Evolutionary conservation across 2,888 invertebrate genomes (phyloP).

Genomic region (Platycnemis pennipes): DNA sequence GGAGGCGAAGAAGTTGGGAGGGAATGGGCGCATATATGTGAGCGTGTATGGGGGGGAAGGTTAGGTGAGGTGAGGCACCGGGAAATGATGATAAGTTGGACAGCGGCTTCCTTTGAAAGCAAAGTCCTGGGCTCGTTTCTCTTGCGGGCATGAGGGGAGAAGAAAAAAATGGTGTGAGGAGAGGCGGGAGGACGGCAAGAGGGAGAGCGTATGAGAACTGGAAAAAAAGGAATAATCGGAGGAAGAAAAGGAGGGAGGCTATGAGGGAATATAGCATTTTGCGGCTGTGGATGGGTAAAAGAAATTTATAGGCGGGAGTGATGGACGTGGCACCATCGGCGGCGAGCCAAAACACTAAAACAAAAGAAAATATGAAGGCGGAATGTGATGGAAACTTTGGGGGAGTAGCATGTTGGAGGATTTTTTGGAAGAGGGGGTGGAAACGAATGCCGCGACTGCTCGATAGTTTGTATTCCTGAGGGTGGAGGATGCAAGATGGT

Average conservation of each 20-base stretch:
- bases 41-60: background rate
- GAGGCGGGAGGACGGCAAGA: background rate
- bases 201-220: slow-evolving; percentile 27
- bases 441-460: slow-evolving; percentile 31
- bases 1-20: background rate
- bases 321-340: slow-evolving; percentile 50
- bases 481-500: background rate
- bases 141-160: background rate
- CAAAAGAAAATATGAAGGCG: slow-evolving; percentile 66
- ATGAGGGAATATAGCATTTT: slow-evolving; percentile 42
- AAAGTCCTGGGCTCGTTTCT: slow-evolving; percentile 54
- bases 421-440: background rate
- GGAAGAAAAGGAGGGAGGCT: background rate
- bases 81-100: slow-evolving; percentile 66
- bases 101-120: slow-evolving; percentile 54
- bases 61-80: slow-evolving; percentile 21
- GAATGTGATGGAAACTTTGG: slow-evolving; percentile 42
- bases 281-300: slow-evolving; percentile 37
- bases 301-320: slow-evolving; percentile 59
- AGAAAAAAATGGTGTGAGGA: background rate
- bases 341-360: slow-evolving; percentile 62
- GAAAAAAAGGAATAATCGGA: background rate
- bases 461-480: slow-evolving; percentile 39
- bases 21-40: background rate
- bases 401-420: background rate